Percentiles rank a stretch among this genome's conserved stretches.
Evolutionary conservation across 1,140 invertebrate genomes (phyloP).

Genomic region (Panulirus ornatus): DNA sequence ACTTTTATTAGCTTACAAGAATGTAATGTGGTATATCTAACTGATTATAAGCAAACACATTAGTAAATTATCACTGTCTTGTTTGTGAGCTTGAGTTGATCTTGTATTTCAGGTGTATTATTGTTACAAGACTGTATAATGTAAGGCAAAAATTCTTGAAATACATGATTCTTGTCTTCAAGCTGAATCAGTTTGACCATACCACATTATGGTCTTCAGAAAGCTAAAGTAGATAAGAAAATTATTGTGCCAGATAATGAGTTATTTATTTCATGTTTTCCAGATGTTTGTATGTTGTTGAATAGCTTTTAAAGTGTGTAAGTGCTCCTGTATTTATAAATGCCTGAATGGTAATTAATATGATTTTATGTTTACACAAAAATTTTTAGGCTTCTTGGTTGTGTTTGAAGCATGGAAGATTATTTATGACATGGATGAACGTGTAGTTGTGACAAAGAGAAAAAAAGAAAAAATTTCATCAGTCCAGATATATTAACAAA

Average conservation of each 20-base stretch:
- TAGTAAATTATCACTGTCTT: neutral
- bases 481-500: constrained; percentile 24
- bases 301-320: neutral
- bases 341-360: constrained; percentile 4
- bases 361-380: constrained; percentile 6
- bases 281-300: constrained; percentile 21
- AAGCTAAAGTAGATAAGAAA: neutral
- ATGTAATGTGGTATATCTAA: neutral
- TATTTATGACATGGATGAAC: constrained; percentile 23
- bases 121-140: neutral
- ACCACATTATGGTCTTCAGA: neutral
- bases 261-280: constrained; percentile 15
- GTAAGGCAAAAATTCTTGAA: neutral
- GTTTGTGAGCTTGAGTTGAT: neutral
- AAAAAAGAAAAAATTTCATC: neutral
- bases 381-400: constrained; percentile 2
- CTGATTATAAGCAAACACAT: neutral
- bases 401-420: constrained; percentile 13
- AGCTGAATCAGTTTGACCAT: neutral
- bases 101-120: neutral
- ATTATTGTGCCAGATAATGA: constrained; percentile 5
- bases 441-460: neutral
- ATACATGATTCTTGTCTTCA: neutral
- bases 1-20: neutral
- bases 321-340: constrained; percentile 4